Conservation (phyloP, 2,888 invertebrate species). For the Philonicus albiceps region DNA sequence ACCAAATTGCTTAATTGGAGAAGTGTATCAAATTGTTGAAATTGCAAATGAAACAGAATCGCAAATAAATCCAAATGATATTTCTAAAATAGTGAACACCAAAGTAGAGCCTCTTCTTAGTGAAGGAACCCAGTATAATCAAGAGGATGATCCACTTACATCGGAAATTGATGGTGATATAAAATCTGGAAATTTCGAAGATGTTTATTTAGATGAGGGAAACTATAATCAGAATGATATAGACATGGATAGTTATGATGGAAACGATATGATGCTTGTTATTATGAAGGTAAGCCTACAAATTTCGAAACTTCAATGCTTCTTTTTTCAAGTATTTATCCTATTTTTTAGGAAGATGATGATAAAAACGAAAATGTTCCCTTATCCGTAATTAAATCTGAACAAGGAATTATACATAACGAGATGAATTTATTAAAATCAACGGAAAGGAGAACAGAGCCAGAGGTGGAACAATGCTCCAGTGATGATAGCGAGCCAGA, state of each 20-base stretch:
- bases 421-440: background rate
- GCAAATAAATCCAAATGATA: background rate
- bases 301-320: background rate
- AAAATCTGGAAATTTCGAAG: background rate
- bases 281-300: background rate
- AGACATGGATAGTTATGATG: background rate
- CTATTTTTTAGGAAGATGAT: background rate
- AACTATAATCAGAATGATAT: background rate
- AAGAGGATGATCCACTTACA: background rate
- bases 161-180: background rate
- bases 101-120: background rate
- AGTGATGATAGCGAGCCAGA: background rate
- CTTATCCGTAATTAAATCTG: conserved; percentile 1
- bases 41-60: background rate
- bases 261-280: background rate
- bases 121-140: background rate
- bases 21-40: background rate
- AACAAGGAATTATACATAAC: background rate
- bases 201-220: background rate
- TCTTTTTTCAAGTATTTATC: background rate
- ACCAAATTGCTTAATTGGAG: background rate
- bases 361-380: conserved; percentile 2
- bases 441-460: background rate
- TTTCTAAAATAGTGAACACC: background rate
- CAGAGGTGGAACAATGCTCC: background rate